These are phyloP conservation scores for Drosophila parthenogenetica DNA, from an alignment of 2,888 invertebrate genomes.

Conservation along the genomic window DNA sequence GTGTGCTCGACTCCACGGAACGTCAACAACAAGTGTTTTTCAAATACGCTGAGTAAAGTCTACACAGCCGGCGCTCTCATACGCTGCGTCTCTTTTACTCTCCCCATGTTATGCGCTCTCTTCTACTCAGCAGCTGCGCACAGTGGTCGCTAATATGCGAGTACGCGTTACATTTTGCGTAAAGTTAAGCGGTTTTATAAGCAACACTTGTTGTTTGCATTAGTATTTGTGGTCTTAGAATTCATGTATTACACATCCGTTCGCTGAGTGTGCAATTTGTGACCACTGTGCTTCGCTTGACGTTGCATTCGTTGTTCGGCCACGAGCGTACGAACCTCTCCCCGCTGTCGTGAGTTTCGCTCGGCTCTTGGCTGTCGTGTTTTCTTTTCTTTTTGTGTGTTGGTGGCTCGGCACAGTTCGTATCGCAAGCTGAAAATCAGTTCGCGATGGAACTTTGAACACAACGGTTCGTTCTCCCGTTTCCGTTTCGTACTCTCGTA, in stretches of 20 bases:
- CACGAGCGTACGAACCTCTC: constrained; percentile 6
- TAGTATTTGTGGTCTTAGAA: constrained; percentile 1
- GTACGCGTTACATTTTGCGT: background rate
- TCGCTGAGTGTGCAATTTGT: background rate
- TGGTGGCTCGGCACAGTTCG: constrained; percentile 46
- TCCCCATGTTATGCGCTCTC: constrained; percentile 19
- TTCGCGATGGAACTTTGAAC: constrained; percentile 85
- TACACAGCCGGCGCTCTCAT: constrained; percentile 28
- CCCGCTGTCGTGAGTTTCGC: constrained; percentile 21
- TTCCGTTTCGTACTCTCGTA: constrained; percentile 51
- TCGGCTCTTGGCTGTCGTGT: constrained; percentile 20
- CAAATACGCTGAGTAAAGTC: constrained; percentile 46
- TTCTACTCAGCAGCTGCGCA: constrained; percentile 37
- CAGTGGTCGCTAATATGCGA: constrained; percentile 28
- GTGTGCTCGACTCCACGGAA: constrained; percentile 54
- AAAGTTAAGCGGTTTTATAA: background rate
- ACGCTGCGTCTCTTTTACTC: background rate
- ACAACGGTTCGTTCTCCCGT: constrained; percentile 80
- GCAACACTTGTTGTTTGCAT: constrained; percentile 1
- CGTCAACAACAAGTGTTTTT: constrained; percentile 76
- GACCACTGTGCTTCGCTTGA: constrained; percentile 49
- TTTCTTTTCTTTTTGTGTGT: constrained; percentile 13
- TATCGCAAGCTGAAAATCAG: constrained; percentile 58
- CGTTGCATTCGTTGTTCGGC: constrained; percentile 36
- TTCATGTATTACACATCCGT: background rate